Percentiles rank a stretch among this genome's conserved stretches.
Evolutionary conservation across 2,888 invertebrate genomes (phyloP).

Genomic region (Hesperia comma): DNA sequence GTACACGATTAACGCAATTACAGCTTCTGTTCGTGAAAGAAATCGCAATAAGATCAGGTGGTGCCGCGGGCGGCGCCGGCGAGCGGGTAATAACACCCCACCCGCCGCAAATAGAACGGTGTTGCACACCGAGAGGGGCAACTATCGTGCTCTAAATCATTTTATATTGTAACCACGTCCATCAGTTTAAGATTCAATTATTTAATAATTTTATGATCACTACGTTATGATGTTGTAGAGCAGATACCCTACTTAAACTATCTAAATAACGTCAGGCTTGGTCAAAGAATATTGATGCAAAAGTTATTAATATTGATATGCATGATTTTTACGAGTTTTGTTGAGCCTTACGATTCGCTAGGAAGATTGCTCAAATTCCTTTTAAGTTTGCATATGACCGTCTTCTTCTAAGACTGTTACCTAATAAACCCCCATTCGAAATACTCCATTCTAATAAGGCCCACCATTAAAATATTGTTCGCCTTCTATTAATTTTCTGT

Average conservation of each 20-base stretch:
- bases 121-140: constrained; percentile 71
- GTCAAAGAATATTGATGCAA: neutral
- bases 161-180: constrained; percentile 36
- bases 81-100: constrained; percentile 76
- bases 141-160: constrained; percentile 58
- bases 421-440: too few species aligned
- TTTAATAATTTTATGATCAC: constrained; percentile 23
- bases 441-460: too few species aligned
- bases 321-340: too few species aligned
- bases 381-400: too few species aligned
- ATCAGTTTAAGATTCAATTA: constrained; percentile 36
- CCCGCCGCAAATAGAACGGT: constrained; percentile 69
- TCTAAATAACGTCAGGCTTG: neutral
- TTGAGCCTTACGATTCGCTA: too few species aligned
- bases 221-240: constrained; percentile 7
- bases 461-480: too few species aligned
- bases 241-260: neutral
- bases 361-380: too few species aligned
- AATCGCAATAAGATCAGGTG: constrained; percentile 72
- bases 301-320: too few species aligned
- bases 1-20: constrained; percentile 68
- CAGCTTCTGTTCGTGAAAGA: constrained; percentile 76
- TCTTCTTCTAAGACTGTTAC: too few species aligned
- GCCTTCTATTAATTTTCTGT: too few species aligned
- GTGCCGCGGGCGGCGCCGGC: constrained; percentile 67